phyloP scores from a whole-genome alignment of 2,113 vertebrate species.

The Tychaedon coryphoeus region DNA sequence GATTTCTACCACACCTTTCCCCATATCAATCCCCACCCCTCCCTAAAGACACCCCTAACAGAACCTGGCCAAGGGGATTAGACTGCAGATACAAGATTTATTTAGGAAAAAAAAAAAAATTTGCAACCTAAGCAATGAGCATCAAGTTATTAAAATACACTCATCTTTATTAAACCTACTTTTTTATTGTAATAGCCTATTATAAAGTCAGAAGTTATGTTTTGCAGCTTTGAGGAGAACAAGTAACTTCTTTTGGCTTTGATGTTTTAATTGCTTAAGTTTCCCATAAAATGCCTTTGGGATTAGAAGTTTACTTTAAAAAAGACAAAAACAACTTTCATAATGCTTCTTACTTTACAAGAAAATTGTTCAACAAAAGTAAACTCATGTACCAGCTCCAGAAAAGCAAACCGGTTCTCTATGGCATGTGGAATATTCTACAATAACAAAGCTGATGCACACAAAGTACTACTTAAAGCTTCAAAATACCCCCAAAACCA shows the following conservation, averaged over 20 bases:
- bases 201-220: background rate
- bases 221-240: background rate
- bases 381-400: background rate
- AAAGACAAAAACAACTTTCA: background rate
- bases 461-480: background rate
- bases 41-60: background rate
- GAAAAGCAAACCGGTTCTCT: background rate
- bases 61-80: background rate
- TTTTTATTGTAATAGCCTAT: background rate
- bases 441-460: background rate
- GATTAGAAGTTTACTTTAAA: background rate
- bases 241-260: background rate
- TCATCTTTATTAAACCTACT: background rate
- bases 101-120: background rate
- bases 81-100: background rate
- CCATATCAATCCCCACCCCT: fast-evolving
- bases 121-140: background rate
- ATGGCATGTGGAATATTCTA: background rate
- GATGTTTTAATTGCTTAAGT: background rate
- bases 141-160: background rate
- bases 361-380: background rate
- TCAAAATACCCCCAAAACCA: background rate
- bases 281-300: background rate
- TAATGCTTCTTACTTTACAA: background rate
- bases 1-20: background rate